These are phyloP conservation scores for Aramus guarauna DNA, from an alignment of 2,113 vertebrate genomes.

Conservation along the genomic window DNA sequence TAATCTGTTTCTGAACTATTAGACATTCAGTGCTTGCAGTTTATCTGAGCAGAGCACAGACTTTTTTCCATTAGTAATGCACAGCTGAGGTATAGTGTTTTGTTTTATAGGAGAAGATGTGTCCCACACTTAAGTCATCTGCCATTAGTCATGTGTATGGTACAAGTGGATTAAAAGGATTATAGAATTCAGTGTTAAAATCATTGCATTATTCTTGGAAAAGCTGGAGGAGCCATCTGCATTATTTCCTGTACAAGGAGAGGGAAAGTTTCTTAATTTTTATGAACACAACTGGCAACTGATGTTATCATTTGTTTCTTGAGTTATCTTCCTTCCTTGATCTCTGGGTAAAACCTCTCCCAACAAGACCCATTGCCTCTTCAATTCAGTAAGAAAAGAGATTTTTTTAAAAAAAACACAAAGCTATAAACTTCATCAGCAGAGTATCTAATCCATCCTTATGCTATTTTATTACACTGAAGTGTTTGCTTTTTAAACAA, in stretches of 20 bases:
- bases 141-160: not conserved
- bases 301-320: not conserved
- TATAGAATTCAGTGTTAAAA: conserved; percentile 1
- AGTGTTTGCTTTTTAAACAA: not conserved
- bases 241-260: not conserved
- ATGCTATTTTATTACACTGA: not conserved
- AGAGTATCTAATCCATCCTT: not conserved
- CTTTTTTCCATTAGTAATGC: not conserved
- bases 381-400: not conserved
- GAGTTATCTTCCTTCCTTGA: not conserved
- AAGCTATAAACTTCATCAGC: not conserved
- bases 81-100: not conserved
- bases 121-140: not conserved
- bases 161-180: conserved; percentile 23
- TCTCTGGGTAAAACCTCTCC: not conserved
- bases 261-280: not conserved
- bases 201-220: conserved; percentile 2
- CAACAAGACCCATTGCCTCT: not conserved
- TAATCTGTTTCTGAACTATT: conserved; percentile 20
- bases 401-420: not conserved
- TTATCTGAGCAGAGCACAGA: not conserved
- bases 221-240: not conserved
- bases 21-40: not conserved
- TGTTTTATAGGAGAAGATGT: not conserved
- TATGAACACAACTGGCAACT: not conserved